phyloP scores from a whole-genome alignment of 2,888 invertebrate genomes.

The Pegoplata infirma region DNA sequence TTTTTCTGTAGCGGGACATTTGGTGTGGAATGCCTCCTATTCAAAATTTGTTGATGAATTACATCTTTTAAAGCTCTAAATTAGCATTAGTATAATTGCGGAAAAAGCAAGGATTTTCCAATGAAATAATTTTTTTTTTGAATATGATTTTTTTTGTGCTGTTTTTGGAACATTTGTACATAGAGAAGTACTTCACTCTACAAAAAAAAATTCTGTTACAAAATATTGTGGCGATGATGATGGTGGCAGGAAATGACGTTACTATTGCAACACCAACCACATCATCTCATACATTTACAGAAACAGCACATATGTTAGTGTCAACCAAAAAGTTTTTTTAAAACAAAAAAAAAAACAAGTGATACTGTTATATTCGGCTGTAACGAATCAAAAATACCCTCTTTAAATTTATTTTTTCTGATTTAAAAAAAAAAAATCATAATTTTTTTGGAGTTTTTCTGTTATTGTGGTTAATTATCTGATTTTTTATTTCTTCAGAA shows the following conservation, averaged over 20 bases:
- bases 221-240: conserved; percentile 31
- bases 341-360: no score
- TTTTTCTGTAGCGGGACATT: no score
- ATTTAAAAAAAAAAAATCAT: conserved; percentile 19
- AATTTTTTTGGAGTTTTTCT: no score
- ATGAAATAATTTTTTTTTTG: conserved; percentile 12
- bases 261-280: conserved; percentile 28
- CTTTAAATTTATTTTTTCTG: no score
- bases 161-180: not conserved
- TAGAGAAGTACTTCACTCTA: not conserved
- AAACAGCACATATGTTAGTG: conserved; percentile 30
- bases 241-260: conserved; percentile 58
- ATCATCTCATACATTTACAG: conserved; percentile 26
- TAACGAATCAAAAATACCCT: no score
- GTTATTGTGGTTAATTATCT: no score
- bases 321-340: conserved; percentile 46
- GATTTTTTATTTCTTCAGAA: no score
- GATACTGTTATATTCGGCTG: no score
- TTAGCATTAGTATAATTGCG: conserved; percentile 28
- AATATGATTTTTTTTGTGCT: not conserved
- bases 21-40: no score
- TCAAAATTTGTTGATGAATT: no score
- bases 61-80: not conserved
- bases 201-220: conserved; percentile 5
- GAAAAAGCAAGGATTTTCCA: conserved; percentile 43